Evolutionary conservation across 2,113 vertebrate genomes (phyloP).

Genomic region (Silurus meridionalis): DNA sequence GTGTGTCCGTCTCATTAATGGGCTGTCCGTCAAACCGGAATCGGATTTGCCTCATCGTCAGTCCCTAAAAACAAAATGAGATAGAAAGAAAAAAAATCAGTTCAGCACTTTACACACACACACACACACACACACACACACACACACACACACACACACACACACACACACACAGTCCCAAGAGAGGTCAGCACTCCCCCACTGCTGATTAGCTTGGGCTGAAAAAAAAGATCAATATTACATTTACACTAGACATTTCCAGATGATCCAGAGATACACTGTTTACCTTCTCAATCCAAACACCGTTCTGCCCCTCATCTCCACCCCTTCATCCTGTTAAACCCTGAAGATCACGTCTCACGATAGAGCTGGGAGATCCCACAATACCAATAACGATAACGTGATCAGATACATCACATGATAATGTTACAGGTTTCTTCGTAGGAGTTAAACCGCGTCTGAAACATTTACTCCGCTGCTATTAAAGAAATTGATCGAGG

Average conservation of each 20-base stretch:
- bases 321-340: background rate
- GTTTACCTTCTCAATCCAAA: background rate
- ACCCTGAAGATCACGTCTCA: background rate
- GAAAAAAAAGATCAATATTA: background rate
- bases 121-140: constrained; percentile 3
- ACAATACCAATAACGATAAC: background rate
- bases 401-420: background rate
- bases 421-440: background rate
- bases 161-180: background rate
- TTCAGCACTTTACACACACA: background rate
- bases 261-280: background rate
- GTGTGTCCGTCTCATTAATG: constrained; percentile 98
- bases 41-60: constrained; percentile 98
- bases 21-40: constrained; percentile 99
- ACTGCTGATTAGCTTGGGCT: constrained; percentile 9
- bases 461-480: too few species aligned
- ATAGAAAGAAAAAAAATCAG: background rate
- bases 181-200: constrained; percentile 1
- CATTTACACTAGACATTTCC: background rate
- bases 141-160: background rate
- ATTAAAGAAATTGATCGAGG: background rate
- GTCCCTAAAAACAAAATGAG: constrained; percentile 74
- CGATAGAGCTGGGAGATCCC: background rate
- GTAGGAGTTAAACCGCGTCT: too few species aligned
- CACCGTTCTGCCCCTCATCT: background rate